Conservation (phyloP, 2,888 invertebrate genomes). For the Abrostola triplasia region DNA sequence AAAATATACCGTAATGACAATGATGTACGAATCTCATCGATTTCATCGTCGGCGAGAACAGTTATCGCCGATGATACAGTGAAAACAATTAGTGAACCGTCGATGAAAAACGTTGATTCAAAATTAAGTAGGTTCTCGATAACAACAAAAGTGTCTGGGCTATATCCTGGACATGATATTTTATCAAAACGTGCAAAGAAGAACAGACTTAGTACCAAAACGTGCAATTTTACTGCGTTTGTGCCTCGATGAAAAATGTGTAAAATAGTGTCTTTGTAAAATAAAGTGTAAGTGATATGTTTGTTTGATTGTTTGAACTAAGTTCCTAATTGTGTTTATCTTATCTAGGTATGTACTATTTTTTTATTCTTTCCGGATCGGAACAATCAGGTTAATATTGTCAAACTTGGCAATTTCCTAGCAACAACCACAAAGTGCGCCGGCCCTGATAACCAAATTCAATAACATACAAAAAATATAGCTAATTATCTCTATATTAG, state of each 20-base stretch:
- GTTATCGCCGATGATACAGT: constrained; percentile 1
- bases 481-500: too few relatives aligned
- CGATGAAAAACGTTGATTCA: constrained; percentile 20
- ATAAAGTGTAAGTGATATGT: constrained; percentile 15
- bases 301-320: not conserved
- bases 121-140: constrained; percentile 38
- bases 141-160: constrained; percentile 33
- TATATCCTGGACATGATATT: constrained; percentile 32
- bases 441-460: too few relatives aligned
- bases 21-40: constrained; percentile 7
- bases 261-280: constrained; percentile 5
- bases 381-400: too few relatives aligned
- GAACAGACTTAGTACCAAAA: constrained; percentile 17
- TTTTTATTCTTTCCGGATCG: too few relatives aligned
- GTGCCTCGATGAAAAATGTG: constrained; percentile 17
- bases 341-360: not conserved
- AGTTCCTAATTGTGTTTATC: not conserved
- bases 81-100: not conserved
- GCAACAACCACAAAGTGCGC: too few relatives aligned
- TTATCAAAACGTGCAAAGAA: constrained; percentile 24
- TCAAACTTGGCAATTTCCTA: too few relatives aligned
- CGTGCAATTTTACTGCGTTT: not conserved
- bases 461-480: too few relatives aligned
- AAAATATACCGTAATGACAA: constrained; percentile 9
- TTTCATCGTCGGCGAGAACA: constrained; percentile 14